Percentiles rank a stretch among this genome's conserved stretches.
These are phyloP conservation scores for Helicoverpa zea DNA, from an alignment of 1,140 invertebrate genomes.

Conservation along the genomic window DNA sequence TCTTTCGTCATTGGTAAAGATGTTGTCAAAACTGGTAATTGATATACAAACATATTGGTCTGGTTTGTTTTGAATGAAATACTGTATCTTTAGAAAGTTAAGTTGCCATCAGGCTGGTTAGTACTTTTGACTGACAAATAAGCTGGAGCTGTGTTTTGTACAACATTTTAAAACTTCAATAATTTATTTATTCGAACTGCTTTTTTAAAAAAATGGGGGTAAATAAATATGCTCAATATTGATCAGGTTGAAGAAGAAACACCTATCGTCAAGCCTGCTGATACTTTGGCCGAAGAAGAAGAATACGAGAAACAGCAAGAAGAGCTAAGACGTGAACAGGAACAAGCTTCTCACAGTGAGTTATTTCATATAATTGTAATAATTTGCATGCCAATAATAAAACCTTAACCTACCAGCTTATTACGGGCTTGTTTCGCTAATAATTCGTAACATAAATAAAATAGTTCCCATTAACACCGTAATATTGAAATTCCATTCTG, in stretches of 20 bases:
- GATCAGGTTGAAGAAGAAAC: conserved; percentile 78
- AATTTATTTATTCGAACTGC: neutral
- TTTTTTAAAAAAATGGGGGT: too few relatives aligned
- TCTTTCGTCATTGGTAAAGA: too few relatives aligned
- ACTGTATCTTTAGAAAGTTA: too few relatives aligned
- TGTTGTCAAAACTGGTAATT: too few relatives aligned
- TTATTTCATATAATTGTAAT: conserved; percentile 28
- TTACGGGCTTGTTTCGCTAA: neutral
- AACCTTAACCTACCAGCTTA: neutral
- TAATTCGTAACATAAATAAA: neutral
- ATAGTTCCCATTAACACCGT: neutral
- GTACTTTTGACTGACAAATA: too few relatives aligned
- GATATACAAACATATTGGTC: too few relatives aligned
- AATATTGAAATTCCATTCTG: neutral
- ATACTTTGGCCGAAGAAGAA: conserved; percentile 81
- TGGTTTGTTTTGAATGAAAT: too few relatives aligned
- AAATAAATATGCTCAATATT: too few relatives aligned
- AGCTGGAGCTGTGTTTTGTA: too few relatives aligned
- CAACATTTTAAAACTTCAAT: too few relatives aligned
- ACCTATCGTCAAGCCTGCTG: conserved; percentile 71
- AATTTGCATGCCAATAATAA: neutral
- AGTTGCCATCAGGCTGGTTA: too few relatives aligned
- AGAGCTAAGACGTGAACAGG: conserved; percentile 71
- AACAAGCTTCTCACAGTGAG: conserved; percentile 77
- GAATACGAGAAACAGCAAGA: conserved; percentile 80